Conservation (phyloP, 2,113 vertebrate species). For the Genyomyrus donnyi region DNA sequence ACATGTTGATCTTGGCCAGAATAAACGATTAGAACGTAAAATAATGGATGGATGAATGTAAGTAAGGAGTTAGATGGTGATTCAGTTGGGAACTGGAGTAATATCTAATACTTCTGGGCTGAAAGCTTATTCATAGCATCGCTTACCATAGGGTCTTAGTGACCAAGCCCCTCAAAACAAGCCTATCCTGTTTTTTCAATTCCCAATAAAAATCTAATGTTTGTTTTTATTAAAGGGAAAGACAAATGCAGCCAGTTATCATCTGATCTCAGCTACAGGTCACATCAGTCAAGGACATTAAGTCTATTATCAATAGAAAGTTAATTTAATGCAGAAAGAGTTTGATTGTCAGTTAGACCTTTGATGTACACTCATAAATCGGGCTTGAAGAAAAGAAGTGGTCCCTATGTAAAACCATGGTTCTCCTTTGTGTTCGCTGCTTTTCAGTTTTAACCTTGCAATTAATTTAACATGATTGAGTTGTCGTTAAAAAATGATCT, state of each 20-base stretch:
- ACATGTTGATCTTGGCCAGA: neutral
- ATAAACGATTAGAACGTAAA: neutral
- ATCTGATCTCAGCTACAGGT: neutral
- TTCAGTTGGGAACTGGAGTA: neutral
- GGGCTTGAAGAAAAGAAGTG: neutral
- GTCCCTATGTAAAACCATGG: neutral
- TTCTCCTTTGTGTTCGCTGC: neutral
- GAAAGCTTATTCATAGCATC: neutral
- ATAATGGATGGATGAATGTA: neutral
- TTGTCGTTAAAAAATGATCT: neutral
- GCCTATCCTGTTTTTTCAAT: neutral
- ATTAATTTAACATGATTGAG: neutral
- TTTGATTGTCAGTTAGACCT: neutral
- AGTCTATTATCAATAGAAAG: neutral
- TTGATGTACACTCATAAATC: constrained; percentile 2
- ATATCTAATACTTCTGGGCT: neutral
- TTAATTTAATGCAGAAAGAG: neutral
- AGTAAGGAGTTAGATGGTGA: neutral
- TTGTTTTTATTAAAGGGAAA: neutral
- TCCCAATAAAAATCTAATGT: neutral
- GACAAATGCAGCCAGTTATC: neutral
- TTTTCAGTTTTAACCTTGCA: neutral
- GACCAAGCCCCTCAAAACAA: neutral
- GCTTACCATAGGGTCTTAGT: neutral
- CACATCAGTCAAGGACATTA: neutral